A percentile compares a stretch with the other conserved stretches of the same genome.
These are phyloP conservation scores for Phrynosoma blainvillii DNA, from an alignment of 2,113 vertebrate species.

Conservation along the genomic window DNA sequence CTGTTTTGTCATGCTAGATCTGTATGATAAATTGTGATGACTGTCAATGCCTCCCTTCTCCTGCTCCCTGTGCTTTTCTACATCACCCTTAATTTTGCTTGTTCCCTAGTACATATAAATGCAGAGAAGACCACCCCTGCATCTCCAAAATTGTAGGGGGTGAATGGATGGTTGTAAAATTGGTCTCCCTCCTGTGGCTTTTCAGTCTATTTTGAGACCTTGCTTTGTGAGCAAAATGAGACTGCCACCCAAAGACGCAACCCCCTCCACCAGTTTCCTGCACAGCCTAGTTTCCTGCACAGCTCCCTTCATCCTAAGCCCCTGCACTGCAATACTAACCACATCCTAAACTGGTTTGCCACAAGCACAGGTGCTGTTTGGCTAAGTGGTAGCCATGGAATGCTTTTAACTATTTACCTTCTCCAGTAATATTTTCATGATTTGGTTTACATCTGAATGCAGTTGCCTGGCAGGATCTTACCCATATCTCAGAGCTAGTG, in stretches of 20 bases:
- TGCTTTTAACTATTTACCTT: neutral
- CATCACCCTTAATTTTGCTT: conserved; percentile 15
- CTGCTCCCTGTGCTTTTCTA: neutral
- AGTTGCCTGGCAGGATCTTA: neutral
- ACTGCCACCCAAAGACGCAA: neutral
- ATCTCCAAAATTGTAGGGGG: neutral
- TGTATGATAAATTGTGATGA: conserved; percentile 8
- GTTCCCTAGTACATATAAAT: neutral
- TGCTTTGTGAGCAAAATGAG: neutral
- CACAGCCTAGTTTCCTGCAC: neutral
- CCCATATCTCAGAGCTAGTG: neutral
- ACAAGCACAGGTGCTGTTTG: conserved; percentile 15
- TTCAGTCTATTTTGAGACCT: neutral
- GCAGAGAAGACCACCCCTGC: rapidly evolving
- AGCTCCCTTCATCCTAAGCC: rapidly evolving
- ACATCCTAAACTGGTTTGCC: rapidly evolving
- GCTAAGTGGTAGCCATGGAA: rapidly evolving
- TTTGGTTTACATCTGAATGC: neutral
- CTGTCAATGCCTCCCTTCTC: conserved; percentile 10
- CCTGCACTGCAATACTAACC: neutral
- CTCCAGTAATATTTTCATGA: neutral
- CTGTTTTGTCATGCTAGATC: conserved; percentile 18
- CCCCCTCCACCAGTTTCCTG: neutral
- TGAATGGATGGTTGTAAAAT: neutral
- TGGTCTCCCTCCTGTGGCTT: neutral